These are phyloP conservation scores for Drosophila baimaii DNA, from an alignment of 1,140 invertebrate species.

Conservation along the genomic window DNA sequence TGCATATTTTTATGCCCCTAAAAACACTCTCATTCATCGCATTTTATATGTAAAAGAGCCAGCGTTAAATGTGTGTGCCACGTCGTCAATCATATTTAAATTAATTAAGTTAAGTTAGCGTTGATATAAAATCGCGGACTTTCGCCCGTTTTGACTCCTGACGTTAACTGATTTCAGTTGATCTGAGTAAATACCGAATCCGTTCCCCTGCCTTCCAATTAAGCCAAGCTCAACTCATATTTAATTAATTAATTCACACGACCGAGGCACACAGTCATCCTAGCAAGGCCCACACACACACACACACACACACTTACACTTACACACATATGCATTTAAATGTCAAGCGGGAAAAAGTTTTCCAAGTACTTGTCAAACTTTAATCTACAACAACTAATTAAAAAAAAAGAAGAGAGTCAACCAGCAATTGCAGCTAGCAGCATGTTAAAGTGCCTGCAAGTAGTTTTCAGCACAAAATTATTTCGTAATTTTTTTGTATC, in stretches of 20 bases:
- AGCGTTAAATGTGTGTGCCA: not conserved
- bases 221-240: conserved; percentile 34
- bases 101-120: conserved; percentile 61
- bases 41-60: not conserved
- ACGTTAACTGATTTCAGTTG: conserved; percentile 55
- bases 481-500: conserved; percentile 42
- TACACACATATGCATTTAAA: conserved; percentile 40
- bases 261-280: conserved; percentile 12
- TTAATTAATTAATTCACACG: conserved; percentile 64
- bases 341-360: conserved; percentile 55
- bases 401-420: conserved; percentile 30
- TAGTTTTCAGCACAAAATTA: conserved; percentile 32
- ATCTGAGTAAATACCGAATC: conserved; percentile 45
- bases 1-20: not conserved
- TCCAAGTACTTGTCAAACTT: conserved; percentile 64
- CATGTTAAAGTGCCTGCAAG: conserved; percentile 51
- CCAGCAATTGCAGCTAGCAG: conserved; percentile 30
- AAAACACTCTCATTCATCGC: not conserved
- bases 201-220: conserved; percentile 14
- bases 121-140: conserved; percentile 35
- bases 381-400: conserved; percentile 63
- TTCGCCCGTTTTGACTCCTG: conserved; percentile 29
- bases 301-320: conserved; percentile 33
- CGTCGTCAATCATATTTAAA: conserved; percentile 70
- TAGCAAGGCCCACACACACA: not conserved